Base-by-base conservation (phyloP, 2,797 vertebrate species). In the Diplodus puntazzo region DNA sequence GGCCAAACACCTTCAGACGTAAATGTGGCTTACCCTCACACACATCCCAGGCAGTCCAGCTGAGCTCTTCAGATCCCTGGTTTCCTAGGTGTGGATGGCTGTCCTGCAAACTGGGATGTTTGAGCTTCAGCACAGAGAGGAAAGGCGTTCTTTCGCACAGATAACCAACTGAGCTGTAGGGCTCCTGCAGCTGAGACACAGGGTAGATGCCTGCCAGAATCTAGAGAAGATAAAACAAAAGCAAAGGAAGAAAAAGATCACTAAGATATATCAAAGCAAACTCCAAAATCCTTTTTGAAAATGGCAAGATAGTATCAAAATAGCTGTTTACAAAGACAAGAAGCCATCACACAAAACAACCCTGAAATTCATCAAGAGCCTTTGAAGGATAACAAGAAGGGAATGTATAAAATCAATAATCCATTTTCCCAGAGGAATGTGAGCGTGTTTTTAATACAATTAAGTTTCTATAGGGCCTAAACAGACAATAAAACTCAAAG, bases 1-100 rank as follows among this genome's bases (percentile, higher is more conserved):
- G 34, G 34, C 34, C 34, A 34, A 34, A 34, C 1, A 8, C 34
- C 1, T 9, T 34, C 6, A 34, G 34, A 34, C 34, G 6, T 34
- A 34, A 8, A 1, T 34, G 7, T 0, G 0, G 2, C 87, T 71
- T 80, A 98, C 98, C 97, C 92, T 99, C 98, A 34, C 98, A 99
- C 63, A 98, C 94, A 34, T 97, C 96, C 97, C 97, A 99, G 34
- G 98, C 97, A 0, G 97, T 97, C 97, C 97, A 98, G 3, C 73
- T 80, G 0, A 90, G 91, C 63, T 94, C 93, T 81, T 14, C 71
- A 3, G 89, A 63, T 2, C 46, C 69, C 1, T 89, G 80, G 3
- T 75, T 85, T 87, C 5, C 73, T 83, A 11, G 92, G 78, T 87
- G 88, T 5, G 87, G 70, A 45, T 39, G 66, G 0, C 17, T 73